Percentiles rank a stretch among this genome's conserved stretches.
Evolutionary conservation across 2,797 vertebrate genomes (phyloP).

Genomic region (Geotrypetes seraphini): DNA sequence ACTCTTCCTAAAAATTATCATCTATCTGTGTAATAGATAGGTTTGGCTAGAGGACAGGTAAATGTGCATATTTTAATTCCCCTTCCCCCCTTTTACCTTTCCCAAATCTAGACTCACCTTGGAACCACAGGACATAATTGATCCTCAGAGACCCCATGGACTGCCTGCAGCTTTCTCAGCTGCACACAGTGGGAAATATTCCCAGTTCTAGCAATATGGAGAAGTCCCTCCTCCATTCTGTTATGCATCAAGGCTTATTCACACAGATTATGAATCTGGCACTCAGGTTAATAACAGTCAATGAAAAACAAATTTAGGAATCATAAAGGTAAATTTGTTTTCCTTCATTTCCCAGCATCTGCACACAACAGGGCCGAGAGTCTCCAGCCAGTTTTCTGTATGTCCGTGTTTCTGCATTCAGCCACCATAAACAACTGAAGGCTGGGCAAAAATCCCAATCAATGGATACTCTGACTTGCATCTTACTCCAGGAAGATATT

Average conservation of each 20-base stretch:
- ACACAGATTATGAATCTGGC: constrained; percentile 37
- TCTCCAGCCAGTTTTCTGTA: not conserved
- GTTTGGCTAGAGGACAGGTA: no score
- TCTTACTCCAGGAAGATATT: not conserved
- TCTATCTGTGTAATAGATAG: no score
- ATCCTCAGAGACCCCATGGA: no score
- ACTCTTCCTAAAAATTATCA: no score
- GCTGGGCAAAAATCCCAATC: constrained; percentile 3
- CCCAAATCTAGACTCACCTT: no score
- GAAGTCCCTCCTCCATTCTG: no score
- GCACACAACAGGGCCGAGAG: not conserved
- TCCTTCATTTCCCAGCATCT: constrained; percentile 5
- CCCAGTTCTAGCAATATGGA: no score
- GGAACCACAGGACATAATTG: no score
- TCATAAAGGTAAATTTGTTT: constrained; percentile 39
- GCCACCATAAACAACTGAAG: constrained; percentile 7
- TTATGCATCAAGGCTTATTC: constrained; percentile 14
- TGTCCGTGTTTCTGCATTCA: constrained; percentile 1
- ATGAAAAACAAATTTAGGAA: constrained; percentile 36
- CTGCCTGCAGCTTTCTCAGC: no score
- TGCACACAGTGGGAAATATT: no score
- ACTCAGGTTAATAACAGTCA: constrained; percentile 44
- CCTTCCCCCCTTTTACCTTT: no score
- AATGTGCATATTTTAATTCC: no score
- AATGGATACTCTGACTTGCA: constrained; percentile 3